Base-by-base conservation (phyloP, 2,888 invertebrate species). In the Apodemia hepburni region DNA sequence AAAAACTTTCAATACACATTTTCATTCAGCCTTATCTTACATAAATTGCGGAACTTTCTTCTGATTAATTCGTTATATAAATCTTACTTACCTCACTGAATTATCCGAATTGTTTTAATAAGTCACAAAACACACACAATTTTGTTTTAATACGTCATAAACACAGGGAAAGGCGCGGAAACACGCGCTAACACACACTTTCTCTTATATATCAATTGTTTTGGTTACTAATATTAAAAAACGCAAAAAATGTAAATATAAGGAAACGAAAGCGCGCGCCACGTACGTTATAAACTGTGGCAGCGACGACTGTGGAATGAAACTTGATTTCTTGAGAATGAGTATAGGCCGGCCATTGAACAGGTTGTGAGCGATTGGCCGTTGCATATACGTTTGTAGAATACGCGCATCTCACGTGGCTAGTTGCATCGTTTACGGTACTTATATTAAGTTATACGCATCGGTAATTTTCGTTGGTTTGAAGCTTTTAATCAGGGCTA, bases 251-350 rank as follows among this genome's bases (percentile, higher is more conserved):
- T 45, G 18, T 45, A 61, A 42, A 22, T 45, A 67, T 54, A 42
- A 70, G 38, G 61, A 66, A 60, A 66, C 70, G 65, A 65, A 64
- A 74, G 75, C 75, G 77, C 73, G 69, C 71, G 87, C 88, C 88
- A 88, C 90, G 89, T 87, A 77, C 82, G 78, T 63, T 68, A 66
- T 80, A 82, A 79, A 70, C 84, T 71, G 86, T 85, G 89, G 88
- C 86, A 81, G 75, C 76, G 80, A 87, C 87, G 87, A 82, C 82
- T 87, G 78, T 89, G 58, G 58, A 17, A 6, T 22, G 60, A 59
- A 57, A 57, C 54, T 57, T 27, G 54, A 57, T 29, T 57, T 22
- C 12, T 57, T 57, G 54, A 27, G 54, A 57, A 57, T 57, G 29
- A 57, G 54, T 38, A 38, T 38, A 38, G 35, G 17, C n/a, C 11